These are phyloP conservation scores for Sebastes steindachneri DNA, from an alignment of 2,797 vertebrate genomes.

Conservation along the genomic window DNA sequence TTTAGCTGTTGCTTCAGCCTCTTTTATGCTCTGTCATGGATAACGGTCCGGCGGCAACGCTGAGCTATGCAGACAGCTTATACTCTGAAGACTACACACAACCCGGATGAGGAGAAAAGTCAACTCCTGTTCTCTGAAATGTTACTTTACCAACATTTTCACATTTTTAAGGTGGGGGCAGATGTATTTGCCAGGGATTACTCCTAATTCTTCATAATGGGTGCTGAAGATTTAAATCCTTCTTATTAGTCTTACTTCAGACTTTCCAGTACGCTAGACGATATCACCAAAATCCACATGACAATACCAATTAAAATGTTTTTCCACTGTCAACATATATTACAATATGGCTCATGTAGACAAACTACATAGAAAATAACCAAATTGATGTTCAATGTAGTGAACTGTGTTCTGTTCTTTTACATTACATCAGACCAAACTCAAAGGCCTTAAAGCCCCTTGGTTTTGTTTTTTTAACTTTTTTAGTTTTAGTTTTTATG, in stretches of 20 bases:
- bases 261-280: neutral
- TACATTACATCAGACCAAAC: neutral
- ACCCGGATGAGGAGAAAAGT: neutral
- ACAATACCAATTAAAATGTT: neutral
- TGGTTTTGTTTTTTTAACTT: too few relatives aligned
- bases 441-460: too few relatives aligned
- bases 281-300: neutral
- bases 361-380: neutral
- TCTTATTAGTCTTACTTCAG: neutral
- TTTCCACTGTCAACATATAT: neutral
- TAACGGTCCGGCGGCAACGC: neutral
- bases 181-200: neutral
- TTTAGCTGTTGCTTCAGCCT: constrained; percentile 6
- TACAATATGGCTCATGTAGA: neutral
- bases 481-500: too few relatives aligned
- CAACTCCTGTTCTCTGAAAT: neutral
- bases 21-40: neutral
- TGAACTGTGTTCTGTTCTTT: neutral
- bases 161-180: neutral
- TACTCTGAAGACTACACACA: neutral
- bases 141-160: neutral
- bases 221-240: neutral
- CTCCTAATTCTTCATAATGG: neutral
- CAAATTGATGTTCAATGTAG: neutral
- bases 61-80: neutral